Percentiles rank a stretch among this genome's conserved stretches.
phyloP scores from a whole-genome alignment of 1,140 invertebrate genomes.

The Belonocnema kinseyi region DNA sequence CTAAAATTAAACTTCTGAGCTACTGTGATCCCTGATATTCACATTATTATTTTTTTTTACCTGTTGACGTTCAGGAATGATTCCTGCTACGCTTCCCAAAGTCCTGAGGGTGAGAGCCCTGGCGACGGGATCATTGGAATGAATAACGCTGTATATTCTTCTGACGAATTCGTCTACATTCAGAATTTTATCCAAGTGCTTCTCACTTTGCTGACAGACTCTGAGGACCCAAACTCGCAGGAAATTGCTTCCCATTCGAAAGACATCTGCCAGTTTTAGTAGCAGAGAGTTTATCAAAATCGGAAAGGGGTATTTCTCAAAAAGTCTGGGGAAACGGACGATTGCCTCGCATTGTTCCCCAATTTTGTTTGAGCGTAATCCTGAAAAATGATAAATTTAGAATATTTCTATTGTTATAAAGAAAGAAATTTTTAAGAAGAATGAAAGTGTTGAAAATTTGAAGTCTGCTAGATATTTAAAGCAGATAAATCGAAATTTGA shows the following conservation, averaged over 20 bases:
- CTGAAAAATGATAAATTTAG: constrained; percentile 76
- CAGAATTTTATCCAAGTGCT: constrained; percentile 96
- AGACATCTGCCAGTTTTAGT: constrained; percentile 95
- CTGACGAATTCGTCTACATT: constrained; percentile 97
- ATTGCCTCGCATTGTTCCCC: constrained; percentile 98
- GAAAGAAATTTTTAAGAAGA: too few species aligned
- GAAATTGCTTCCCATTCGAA: constrained; percentile 94
- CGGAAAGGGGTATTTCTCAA: constrained; percentile 98
- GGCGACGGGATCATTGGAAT: constrained; percentile 97
- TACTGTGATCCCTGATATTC: too few species aligned
- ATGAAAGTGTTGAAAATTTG: too few species aligned
- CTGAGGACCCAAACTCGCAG: constrained; percentile 93
- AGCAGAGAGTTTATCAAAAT: constrained; percentile 98
- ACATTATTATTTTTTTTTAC: constrained; percentile 42
- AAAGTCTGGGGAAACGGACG: constrained; percentile 93
- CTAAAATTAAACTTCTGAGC: too few species aligned
- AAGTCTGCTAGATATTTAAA: too few species aligned
- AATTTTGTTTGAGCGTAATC: constrained; percentile 89
- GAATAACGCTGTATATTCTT: constrained; percentile 95
- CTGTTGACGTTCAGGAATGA: constrained; percentile 95
- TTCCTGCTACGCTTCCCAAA: constrained; percentile 92
- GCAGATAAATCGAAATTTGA: too few species aligned
- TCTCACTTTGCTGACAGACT: constrained; percentile 96
- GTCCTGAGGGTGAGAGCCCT: constrained; percentile 92
- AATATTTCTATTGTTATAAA: neutral